Evolutionary conservation across 1,140 invertebrate species (phyloP), one percentile per base, ranked within the genome.

Genomic region (Drosophila pruinosa): DNA sequence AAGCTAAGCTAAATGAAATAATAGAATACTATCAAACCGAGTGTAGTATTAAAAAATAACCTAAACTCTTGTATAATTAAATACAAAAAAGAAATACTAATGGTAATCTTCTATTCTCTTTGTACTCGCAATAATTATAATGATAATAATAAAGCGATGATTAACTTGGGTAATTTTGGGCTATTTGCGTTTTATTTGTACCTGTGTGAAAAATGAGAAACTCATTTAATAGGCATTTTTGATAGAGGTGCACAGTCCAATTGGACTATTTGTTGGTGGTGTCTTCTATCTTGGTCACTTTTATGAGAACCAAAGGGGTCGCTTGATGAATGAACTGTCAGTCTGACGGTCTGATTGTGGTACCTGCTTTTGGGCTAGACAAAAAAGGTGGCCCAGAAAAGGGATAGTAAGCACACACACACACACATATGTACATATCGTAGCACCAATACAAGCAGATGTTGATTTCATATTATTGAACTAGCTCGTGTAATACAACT

Each of bases 281-380:
- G 17, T 56, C 14, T 26, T n/a, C n/a, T n/a, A n/a, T n/a, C n/a
- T n/a, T n/a, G n/a, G n/a, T n/a, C n/a, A n/a, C 22, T 31, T 43
- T 12, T 34, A 17, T 15, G 22, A 19, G 36, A 22, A 14, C 0
- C n/a, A 31, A 65, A 57, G 48, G 41, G 53, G 63, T 65, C 63
- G 28, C 8, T 56, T 65, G 50, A 56, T 65, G 52, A 65, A 65
- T 65, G 61, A 64, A 64, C 50, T 64, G 61, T 64, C 61, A 56
- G 36, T 8, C 52, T 53, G 50, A n/a, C 41, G 4, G 22, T n/a
- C 31, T 21, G 4, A 43, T 39, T 39, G 34, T 47, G 26, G 39
- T 65, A 65, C 53, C 63, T 65, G 52, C 54, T 65, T 5, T 48
- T 17, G 17, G 12, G 22, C 38, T 19, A 52, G 28, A 36, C 47